phyloP scores from a whole-genome alignment of 2,797 vertebrate species.

The Takifugu rubripes region DNA sequence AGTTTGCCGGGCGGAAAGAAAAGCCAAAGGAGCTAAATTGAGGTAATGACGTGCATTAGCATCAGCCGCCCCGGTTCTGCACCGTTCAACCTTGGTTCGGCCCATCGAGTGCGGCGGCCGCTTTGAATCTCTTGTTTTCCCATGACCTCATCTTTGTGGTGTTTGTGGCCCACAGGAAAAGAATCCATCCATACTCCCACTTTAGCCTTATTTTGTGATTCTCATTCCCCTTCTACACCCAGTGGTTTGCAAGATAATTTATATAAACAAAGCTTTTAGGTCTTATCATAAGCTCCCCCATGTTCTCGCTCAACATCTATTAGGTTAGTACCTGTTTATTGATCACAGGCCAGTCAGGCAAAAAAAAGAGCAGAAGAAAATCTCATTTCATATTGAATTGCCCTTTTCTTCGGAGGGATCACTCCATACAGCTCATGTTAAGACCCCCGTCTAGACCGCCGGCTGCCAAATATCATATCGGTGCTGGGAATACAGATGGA shows the following conservation, averaged over 20 bases:
- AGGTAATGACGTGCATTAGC: constrained; percentile 62
- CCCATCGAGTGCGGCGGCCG: constrained; percentile 21
- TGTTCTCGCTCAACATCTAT: constrained; percentile 63
- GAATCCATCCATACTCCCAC: constrained; percentile 1
- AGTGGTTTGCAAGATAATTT: constrained; percentile 14
- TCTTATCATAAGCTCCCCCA: constrained; percentile 41
- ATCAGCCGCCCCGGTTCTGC: constrained; percentile 30
- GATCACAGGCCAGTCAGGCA: constrained; percentile 67
- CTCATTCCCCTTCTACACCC: constrained; percentile 17
- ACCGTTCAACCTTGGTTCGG: constrained; percentile 11
- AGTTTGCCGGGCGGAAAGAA: constrained; percentile 48
- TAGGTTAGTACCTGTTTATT: constrained; percentile 72
- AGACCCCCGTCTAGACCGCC: constrained; percentile 64
- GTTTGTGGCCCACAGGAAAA: neutral
- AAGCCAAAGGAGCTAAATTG: constrained; percentile 48
- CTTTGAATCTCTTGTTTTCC: constrained; percentile 41
- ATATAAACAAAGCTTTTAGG: constrained; percentile 28
- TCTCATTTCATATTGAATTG: constrained; percentile 75
- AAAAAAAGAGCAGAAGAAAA: constrained; percentile 62
- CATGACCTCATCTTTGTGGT: neutral
- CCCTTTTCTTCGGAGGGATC: constrained; percentile 71
- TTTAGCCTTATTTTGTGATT: constrained; percentile 27
- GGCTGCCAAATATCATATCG: constrained; percentile 70
- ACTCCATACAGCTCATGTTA: constrained; percentile 40
- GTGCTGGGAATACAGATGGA: constrained; percentile 68